Conservation (phyloP, 2,888 invertebrate species). For the Melinaea menophilus region DNA sequence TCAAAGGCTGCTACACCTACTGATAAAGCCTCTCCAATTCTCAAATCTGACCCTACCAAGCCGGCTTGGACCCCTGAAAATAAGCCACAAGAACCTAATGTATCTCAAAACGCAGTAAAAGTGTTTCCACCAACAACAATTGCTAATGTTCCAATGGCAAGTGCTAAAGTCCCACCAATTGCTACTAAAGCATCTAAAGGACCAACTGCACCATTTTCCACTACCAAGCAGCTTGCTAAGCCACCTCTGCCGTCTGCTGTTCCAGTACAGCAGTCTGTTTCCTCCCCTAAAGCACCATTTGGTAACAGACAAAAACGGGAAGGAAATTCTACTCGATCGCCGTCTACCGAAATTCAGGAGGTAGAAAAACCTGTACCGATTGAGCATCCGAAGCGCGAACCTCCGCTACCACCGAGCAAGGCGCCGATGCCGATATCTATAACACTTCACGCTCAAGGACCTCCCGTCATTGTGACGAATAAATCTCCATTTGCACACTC, state of each 20-base stretch:
- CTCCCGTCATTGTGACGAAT: constrained; percentile 70
- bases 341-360: constrained; percentile 56
- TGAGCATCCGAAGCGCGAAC: constrained; percentile 60
- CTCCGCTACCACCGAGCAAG: constrained; percentile 66
- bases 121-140: constrained; percentile 52
- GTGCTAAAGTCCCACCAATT: constrained; percentile 52
- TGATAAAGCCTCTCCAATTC: constrained; percentile 50
- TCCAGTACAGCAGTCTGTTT: constrained; percentile 65
- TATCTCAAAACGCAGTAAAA: constrained; percentile 39
- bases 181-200: constrained; percentile 59
- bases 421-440: constrained; percentile 74
- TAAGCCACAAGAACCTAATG: constrained; percentile 38
- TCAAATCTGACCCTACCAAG: constrained; percentile 57
- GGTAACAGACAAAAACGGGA: constrained; percentile 70
- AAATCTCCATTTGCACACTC: constrained; percentile 71
- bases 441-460: constrained; percentile 63
- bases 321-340: constrained; percentile 59
- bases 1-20: constrained; percentile 42
- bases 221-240: constrained; percentile 63
- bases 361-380: constrained; percentile 42
- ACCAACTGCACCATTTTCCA: constrained; percentile 69
- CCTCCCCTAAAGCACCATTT: constrained; percentile 69
- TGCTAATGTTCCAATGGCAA: constrained; percentile 42
- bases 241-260: constrained; percentile 67
- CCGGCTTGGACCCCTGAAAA: constrained; percentile 56